Evolutionary conservation across 2,113 vertebrate genomes (phyloP), one percentile per base, ranked within the genome.

Genomic region (Pipra filicauda): DNA sequence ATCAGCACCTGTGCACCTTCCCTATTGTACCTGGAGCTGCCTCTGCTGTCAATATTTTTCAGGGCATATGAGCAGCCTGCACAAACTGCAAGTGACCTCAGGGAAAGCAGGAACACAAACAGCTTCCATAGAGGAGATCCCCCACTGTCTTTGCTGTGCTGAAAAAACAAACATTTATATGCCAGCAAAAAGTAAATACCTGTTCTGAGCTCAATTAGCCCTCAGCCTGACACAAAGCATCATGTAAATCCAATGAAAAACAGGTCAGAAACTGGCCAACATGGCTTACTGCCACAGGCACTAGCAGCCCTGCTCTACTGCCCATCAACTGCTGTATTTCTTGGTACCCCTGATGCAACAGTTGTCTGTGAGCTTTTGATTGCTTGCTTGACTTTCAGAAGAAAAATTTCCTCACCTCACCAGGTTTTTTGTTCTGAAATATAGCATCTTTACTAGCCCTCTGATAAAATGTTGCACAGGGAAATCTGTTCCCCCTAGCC

Each of bases 1-100:
- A 4, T 18, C n/a, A 31, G 55, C 6, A 13, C 21, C 49, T 31
- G 51, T 0, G 0, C 15, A 35, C 19, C 27, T 49, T 44, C 52
- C 20, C 23, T 5, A 17, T 0, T 3, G 21, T 11, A 73, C 35
- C n/a, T 19, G 30, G 27, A 70, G 30, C 52, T 37, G 49, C 26
- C 67, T 66, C 46, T 49, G 51, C 39, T 44, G 21, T 13, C 72
- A 62, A 20, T 9, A 3, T 39, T 76, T 66, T 75, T 71, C 35
- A 84, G 30, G 37, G 28, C 15, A 15, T 27, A 37, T 11, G 19
- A 81, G 44, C 39, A 86, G 59, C 43, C 27, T 16, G 58, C 31
- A 61, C 46, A 89, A 86, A 74, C 5, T 1, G 0, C 64, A 85
- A 64, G 27, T 6, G n/a, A 61, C 41, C 48, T 66, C 41, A 48